A percentile compares a stretch with the other conserved stretches of the same genome.
phyloP scores from a whole-genome alignment of 2,888 invertebrate genomes.

The Phytoseiulus persimilis region DNA sequence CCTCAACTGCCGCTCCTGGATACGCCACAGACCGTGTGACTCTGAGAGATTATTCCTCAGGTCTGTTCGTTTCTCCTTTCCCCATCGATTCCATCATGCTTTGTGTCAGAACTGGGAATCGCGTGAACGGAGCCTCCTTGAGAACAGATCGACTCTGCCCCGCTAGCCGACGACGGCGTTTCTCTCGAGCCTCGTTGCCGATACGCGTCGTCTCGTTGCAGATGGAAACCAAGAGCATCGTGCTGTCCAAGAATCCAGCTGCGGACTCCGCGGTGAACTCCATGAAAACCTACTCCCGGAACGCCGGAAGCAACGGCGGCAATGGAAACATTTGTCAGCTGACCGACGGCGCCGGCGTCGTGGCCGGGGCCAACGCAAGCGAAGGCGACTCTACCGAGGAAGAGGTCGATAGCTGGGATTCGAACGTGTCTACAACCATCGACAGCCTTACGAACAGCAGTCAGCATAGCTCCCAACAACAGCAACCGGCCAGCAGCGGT shows the following conservation, averaged over 20 bases:
- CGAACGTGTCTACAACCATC: slow-evolving; percentile 37
- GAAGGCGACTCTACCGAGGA: slow-evolving; percentile 35
- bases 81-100: too few relatives aligned
- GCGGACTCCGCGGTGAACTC: not conserved
- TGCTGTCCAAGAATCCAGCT: not conserved
- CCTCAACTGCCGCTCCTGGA: too few relatives aligned
- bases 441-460: slow-evolving; percentile 16
- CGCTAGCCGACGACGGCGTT: too few relatives aligned
- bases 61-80: too few relatives aligned
- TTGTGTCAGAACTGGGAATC: too few relatives aligned
- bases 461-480: not conserved
- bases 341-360: not conserved
- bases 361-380: not conserved
- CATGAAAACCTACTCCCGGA: not conserved
- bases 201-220: not conserved
- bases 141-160: too few relatives aligned
- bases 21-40: too few relatives aligned
- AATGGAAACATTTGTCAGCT: not conserved
- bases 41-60: too few relatives aligned
- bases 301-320: not conserved
- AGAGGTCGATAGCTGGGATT: slow-evolving; percentile 37
- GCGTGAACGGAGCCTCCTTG: too few relatives aligned
- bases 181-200: too few relatives aligned
- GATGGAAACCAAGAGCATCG: not conserved
- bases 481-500: not conserved